These are phyloP conservation scores for Burhinus oedicnemus DNA, from an alignment of 2,113 vertebrate species.

Conservation along the genomic window DNA sequence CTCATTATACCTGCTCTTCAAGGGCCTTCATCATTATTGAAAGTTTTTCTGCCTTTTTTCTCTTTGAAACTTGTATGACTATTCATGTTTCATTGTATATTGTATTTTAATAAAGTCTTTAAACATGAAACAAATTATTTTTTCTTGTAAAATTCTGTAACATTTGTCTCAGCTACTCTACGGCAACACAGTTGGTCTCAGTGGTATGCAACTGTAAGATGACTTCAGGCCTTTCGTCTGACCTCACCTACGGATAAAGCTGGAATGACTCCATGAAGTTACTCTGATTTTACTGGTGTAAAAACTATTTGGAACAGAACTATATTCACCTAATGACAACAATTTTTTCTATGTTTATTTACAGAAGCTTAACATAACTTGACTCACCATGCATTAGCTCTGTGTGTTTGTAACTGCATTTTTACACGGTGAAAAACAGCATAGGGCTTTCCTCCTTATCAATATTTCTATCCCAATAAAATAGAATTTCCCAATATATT, in stretches of 20 bases:
- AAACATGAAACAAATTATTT: background rate
- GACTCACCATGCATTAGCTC: background rate
- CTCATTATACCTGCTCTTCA: background rate
- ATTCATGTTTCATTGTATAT: background rate
- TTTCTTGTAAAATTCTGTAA: background rate
- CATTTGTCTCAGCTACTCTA: background rate
- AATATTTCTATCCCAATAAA: background rate
- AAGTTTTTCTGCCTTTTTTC: background rate
- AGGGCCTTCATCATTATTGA: background rate
- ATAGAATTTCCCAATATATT: background rate
- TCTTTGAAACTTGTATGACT: background rate
- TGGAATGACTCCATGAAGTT: background rate
- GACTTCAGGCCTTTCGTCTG: background rate
- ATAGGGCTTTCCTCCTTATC: background rate
- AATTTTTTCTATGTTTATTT: background rate
- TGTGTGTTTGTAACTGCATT: background rate
- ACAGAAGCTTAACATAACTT: background rate
- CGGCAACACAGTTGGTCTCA: background rate
- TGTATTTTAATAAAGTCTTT: background rate
- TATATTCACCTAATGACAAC: background rate
- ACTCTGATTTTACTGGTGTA: background rate
- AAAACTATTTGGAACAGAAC: background rate
- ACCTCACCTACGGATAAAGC: background rate
- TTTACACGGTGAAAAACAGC: background rate
- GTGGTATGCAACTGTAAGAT: background rate